These are phyloP conservation scores for Catocala fraxini DNA, from an alignment of 2,888 invertebrate genomes.

Conservation along the genomic window DNA sequence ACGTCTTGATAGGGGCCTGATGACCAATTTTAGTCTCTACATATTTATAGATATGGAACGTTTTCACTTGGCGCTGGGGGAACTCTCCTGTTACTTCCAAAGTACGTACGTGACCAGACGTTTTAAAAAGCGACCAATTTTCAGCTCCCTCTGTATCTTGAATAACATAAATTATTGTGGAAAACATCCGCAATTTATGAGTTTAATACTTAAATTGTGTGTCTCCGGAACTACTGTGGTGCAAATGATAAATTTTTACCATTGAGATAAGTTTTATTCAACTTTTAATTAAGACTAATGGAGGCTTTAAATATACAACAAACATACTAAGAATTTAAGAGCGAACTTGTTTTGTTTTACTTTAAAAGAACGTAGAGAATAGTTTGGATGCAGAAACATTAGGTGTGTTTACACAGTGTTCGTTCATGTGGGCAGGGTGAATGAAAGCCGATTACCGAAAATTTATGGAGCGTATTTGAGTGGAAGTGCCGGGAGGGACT, in stretches of 20 bases:
- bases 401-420: conserved; percentile 5
- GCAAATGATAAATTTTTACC: conserved; percentile 26
- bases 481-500: conserved; percentile 1
- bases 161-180: conserved; percentile 45
- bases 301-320: neutral
- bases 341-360: neutral
- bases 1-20: conserved; percentile 32
- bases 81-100: conserved; percentile 38
- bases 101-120: conserved; percentile 55
- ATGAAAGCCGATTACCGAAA: conserved; percentile 17
- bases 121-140: conserved; percentile 43
- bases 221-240: conserved; percentile 25
- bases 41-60: conserved; percentile 28
- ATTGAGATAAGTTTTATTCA: conserved; percentile 12
- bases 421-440: conserved; percentile 9
- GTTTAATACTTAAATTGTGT: conserved; percentile 41
- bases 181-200: conserved; percentile 41
- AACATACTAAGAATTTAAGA: neutral
- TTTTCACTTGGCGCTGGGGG: conserved; percentile 40
- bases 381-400: conserved; percentile 5
- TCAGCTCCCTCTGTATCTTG: conserved; percentile 34
- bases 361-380: conserved; percentile 2
- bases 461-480: conserved; percentile 18
- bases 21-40: conserved; percentile 33
- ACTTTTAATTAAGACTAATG: conserved; percentile 6